Percentiles rank a stretch among this genome's conserved stretches.
Conservation (phyloP, 1,140 invertebrate species). For the Homalodisca vitripennis region DNA sequence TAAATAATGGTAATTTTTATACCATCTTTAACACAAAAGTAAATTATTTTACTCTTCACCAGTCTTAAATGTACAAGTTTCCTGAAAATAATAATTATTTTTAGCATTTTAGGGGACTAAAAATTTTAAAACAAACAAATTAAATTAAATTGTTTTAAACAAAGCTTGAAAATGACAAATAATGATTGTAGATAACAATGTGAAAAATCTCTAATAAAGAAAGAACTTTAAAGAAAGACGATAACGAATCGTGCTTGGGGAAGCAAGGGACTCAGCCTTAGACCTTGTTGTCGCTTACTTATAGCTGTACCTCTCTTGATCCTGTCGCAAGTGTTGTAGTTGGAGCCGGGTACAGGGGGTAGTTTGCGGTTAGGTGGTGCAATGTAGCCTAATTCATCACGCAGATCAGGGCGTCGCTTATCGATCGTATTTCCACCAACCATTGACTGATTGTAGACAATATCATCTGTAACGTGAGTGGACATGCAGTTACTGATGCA, state of each 20-base stretch:
- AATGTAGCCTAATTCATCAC: conserved; percentile 89
- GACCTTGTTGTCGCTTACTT: conserved; percentile 63
- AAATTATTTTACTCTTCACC: no score
- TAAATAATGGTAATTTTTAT: no score
- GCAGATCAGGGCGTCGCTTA: conserved; percentile 77
- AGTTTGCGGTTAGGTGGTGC: conserved; percentile 88
- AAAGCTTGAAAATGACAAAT: no score
- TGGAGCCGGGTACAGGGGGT: conserved; percentile 86
- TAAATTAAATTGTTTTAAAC: no score
- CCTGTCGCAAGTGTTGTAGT: conserved; percentile 90
- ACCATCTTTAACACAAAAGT: no score
- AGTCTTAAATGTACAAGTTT: no score
- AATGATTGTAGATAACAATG: no score
- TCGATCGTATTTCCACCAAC: conserved; percentile 75
- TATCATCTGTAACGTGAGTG: conserved; percentile 67
- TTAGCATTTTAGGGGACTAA: no score
- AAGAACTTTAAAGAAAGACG: no score
- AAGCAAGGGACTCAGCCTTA: conserved; percentile 20
- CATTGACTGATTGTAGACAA: conserved; percentile 81
- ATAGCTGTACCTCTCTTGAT: conserved; percentile 89
- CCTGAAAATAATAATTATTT: no score
- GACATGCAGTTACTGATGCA: background rate
- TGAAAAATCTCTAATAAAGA: no score
- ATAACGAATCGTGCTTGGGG: background rate
- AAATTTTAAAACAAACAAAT: no score